A percentile compares a stretch with the other conserved stretches of the same genome.
These are phyloP conservation scores for Nasonia oneida DNA, from an alignment of 2,888 invertebrate species.

Conservation along the genomic window DNA sequence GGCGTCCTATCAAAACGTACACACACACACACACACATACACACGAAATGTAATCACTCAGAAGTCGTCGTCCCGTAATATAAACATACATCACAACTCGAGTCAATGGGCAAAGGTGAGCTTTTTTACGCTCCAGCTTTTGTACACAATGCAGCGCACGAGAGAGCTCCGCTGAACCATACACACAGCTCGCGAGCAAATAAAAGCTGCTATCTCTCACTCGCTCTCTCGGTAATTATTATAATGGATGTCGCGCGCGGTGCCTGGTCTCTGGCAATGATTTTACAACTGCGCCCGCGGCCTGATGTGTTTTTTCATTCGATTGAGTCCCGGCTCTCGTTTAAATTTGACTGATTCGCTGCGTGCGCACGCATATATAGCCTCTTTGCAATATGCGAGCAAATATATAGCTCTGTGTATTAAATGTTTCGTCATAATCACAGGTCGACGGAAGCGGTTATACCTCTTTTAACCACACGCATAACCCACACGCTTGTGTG, in stretches of 20 bases:
- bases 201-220: slow-evolving; percentile 37
- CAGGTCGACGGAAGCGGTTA: not conserved
- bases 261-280: not conserved
- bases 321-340: not conserved
- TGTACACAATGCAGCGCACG: not conserved
- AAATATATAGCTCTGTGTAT: not conserved
- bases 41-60: not conserved
- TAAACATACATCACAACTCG: too few species aligned
- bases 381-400: too few species aligned
- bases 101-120: not conserved
- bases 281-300: not conserved
- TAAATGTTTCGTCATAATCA: not conserved
- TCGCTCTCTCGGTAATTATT: slow-evolving; percentile 53
- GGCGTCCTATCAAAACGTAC: not conserved
- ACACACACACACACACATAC: not conserved
- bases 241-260: slow-evolving; percentile 55
- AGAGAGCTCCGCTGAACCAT: not conserved
- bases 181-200: slow-evolving; percentile 3
- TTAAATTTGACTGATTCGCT: slow-evolving; percentile 1
- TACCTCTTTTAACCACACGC: not conserved
- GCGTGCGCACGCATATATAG: not conserved
- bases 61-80: too few species aligned
- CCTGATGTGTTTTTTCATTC: not conserved
- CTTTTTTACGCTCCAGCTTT: not conserved
- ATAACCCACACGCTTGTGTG: too few species aligned